Evolutionary conservation across 2,797 vertebrate genomes (phyloP).

Genomic region (Urosaurus nigricauda): DNA sequence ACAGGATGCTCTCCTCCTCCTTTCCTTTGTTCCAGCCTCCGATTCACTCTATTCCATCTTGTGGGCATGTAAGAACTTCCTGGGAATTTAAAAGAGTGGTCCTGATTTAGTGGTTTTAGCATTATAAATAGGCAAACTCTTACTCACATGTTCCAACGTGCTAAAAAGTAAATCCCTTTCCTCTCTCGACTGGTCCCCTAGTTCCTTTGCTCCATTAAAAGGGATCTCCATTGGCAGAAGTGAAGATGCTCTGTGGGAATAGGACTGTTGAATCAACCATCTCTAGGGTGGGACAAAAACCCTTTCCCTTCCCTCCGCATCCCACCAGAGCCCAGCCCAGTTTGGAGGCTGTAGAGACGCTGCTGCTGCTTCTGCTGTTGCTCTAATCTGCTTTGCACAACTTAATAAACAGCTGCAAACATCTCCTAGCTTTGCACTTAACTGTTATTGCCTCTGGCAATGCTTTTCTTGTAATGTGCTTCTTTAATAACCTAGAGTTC

Average conservation of each 20-base stretch:
- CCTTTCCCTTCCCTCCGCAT: not conserved
- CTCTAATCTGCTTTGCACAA: slow-evolving; percentile 29
- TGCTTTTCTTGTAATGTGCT: not conserved
- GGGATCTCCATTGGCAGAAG: not conserved
- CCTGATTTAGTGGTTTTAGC: not conserved
- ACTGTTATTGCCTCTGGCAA: slow-evolving; percentile 15
- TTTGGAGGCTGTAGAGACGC: not conserved
- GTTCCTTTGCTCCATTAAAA: not conserved
- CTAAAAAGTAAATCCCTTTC: not conserved
- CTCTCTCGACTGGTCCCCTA: not conserved
- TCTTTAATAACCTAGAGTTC: not conserved
- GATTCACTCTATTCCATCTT: not conserved
- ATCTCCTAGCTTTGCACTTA: not conserved
- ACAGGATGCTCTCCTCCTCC: not conserved
- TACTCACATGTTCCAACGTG: not conserved
- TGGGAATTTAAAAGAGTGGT: too few species aligned
- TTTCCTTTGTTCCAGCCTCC: not conserved
- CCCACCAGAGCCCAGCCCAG: not conserved
- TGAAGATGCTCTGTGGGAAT: not conserved
- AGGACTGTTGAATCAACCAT: too few species aligned
- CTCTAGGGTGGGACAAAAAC: not conserved
- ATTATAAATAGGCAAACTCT: not conserved
- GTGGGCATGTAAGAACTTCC: not conserved
- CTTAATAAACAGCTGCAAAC: slow-evolving; percentile 22
- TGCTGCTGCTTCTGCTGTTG: not conserved